These are phyloP conservation scores for Argopecten irradians DNA, from an alignment of 1,140 invertebrate species.

Conservation along the genomic window DNA sequence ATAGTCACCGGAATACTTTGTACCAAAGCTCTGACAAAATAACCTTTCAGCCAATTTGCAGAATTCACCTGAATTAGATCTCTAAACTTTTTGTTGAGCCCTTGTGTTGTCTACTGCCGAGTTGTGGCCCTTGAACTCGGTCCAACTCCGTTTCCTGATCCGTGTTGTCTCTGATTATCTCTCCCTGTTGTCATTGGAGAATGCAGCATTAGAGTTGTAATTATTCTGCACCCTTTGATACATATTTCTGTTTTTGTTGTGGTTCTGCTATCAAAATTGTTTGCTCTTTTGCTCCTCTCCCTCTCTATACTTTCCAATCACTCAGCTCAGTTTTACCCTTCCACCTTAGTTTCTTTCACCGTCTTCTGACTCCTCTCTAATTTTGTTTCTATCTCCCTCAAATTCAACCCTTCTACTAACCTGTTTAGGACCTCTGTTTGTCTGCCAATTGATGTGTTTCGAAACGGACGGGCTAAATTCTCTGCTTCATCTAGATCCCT, in stretches of 20 bases:
- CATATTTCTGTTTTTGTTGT: not conserved
- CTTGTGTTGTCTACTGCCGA: not conserved
- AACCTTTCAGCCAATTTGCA: slow-evolving; percentile 3
- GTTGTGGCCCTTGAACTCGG: not conserved
- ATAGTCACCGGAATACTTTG: slow-evolving; percentile 25
- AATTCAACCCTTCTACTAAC: no score
- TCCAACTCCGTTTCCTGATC: not conserved
- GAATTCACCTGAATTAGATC: not conserved
- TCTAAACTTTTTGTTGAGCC: not conserved
- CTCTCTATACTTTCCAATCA: not conserved
- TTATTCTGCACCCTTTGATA: not conserved
- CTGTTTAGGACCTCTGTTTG: no score
- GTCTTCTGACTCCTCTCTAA: not conserved
- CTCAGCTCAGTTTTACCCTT: no score
- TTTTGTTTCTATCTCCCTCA: no score
- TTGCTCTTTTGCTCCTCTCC: not conserved
- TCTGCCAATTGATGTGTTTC: no score
- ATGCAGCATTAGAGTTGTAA: not conserved
- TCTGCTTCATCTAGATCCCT: not conserved
- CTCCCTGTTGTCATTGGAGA: no score
- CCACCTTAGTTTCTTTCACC: not conserved
- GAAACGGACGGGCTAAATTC: not conserved
- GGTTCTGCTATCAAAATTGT: not conserved
- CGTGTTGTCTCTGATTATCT: not conserved
- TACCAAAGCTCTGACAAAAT: not conserved